Evolutionary conservation across 2,888 invertebrate genomes (phyloP).

Genomic region (Cephus sareptanus): DNA sequence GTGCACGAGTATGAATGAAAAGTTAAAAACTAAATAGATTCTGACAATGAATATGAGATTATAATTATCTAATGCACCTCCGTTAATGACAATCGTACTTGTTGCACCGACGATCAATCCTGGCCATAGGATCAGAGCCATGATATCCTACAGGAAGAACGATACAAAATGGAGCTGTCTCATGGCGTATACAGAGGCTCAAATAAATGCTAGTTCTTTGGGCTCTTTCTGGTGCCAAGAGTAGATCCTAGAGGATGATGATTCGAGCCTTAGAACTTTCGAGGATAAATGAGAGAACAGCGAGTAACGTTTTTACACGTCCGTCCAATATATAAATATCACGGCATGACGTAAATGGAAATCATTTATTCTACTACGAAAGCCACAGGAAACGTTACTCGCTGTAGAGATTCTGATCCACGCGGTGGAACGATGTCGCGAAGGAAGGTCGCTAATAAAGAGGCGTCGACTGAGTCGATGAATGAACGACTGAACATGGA

Average conservation of each 20-base stretch:
- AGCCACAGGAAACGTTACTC: not conserved
- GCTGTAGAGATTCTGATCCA: not conserved
- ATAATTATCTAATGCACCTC: too few species aligned
- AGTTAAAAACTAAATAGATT: too few species aligned
- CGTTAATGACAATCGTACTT: too few species aligned
- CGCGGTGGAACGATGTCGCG: not conserved
- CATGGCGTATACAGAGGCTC: not conserved
- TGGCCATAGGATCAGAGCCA: too few species aligned
- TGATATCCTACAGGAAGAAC: too few species aligned
- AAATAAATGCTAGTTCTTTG: not conserved
- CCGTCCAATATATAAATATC: too few species aligned
- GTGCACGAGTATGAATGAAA: too few species aligned
- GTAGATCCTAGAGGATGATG: not conserved
- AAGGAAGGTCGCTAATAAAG: not conserved
- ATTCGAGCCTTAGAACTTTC: not conserved
- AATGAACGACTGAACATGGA: conserved; percentile 12
- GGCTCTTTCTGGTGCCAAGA: not conserved
- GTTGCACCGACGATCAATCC: too few species aligned
- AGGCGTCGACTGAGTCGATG: not conserved
- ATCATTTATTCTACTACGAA: not conserved
- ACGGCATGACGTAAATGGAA: not conserved
- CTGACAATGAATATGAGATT: too few species aligned
- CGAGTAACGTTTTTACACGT: not conserved
- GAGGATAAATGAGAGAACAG: not conserved
- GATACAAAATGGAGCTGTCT: not conserved